A percentile compares a stretch with the other conserved stretches of the same genome.
Conservation (phyloP, 2,113 vertebrate genomes). For the Hipposideros armiger region DNA sequence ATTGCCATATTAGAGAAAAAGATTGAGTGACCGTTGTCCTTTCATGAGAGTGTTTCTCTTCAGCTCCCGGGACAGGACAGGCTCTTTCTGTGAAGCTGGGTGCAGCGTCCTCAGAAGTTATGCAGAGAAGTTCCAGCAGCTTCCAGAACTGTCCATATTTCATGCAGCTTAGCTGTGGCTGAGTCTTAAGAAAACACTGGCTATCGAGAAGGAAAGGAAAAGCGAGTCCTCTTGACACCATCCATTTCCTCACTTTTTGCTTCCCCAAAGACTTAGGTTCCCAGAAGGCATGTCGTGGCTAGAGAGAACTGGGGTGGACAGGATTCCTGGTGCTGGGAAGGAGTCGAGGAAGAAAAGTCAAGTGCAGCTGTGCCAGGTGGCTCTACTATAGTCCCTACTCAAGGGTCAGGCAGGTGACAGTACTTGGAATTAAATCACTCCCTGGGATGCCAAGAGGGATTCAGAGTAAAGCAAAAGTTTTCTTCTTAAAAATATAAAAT, state of each 20-base stretch:
- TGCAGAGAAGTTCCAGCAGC: rapidly evolving
- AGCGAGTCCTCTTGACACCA: rapidly evolving
- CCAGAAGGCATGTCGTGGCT: background rate
- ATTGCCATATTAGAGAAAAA: background rate
- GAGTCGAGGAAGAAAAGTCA: background rate
- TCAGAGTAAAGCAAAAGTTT: background rate
- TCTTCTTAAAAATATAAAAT: background rate
- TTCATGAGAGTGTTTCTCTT: background rate
- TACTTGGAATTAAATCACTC: background rate
- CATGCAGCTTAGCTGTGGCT: background rate
- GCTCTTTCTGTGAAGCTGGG: too few relatives aligned
- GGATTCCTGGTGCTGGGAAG: background rate
- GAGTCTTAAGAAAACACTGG: background rate
- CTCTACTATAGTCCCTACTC: background rate
- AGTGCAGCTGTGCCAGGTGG: background rate
- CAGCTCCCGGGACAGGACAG: background rate
- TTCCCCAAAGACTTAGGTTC: background rate
- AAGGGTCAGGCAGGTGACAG: background rate
- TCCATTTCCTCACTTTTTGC: background rate
- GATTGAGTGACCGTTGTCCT: background rate
- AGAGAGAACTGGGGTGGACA: background rate
- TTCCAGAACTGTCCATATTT: rapidly evolving
- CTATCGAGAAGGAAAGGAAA: background rate
- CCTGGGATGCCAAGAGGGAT: background rate
- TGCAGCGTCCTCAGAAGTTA: background rate